Conservation (phyloP, 2,113 vertebrate genomes). For the Hepsetus odoe region DNA sequence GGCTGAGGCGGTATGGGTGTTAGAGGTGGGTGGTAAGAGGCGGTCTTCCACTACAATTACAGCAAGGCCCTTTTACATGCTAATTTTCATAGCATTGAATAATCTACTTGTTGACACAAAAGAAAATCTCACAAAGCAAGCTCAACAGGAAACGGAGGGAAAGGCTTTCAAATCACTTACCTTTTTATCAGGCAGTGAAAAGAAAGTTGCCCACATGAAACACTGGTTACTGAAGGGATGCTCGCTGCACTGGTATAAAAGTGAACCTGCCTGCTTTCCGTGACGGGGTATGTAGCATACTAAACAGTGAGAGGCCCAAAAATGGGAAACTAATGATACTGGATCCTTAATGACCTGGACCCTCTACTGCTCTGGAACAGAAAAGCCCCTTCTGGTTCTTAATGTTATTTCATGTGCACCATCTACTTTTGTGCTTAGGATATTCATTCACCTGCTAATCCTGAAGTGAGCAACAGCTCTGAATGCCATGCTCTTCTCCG, state of each 20-base stretch:
- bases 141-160: neutral
- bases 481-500: too few species aligned
- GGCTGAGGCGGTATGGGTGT: neutral
- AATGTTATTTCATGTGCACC: too few species aligned
- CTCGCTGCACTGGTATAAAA: neutral
- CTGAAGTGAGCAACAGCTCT: too few species aligned
- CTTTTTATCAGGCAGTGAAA: neutral
- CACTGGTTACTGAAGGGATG: neutral
- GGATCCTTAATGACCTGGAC: too few species aligned
- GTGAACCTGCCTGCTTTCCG: too few species aligned
- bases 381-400: too few species aligned
- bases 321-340: too few species aligned
- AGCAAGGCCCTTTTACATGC: neutral
- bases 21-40: neutral
- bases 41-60: conserved; percentile 1
- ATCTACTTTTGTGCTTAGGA: too few species aligned
- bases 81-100: neutral
- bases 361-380: too few species aligned
- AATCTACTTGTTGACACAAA: neutral
- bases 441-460: too few species aligned
- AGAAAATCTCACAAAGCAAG: neutral
- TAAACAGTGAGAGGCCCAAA: too few species aligned
- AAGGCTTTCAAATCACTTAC: neutral
- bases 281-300: too few species aligned
- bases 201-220: neutral